Conservation (phyloP, 64 coral and sea anemone species). For the Stylophora pistillata region DNA sequence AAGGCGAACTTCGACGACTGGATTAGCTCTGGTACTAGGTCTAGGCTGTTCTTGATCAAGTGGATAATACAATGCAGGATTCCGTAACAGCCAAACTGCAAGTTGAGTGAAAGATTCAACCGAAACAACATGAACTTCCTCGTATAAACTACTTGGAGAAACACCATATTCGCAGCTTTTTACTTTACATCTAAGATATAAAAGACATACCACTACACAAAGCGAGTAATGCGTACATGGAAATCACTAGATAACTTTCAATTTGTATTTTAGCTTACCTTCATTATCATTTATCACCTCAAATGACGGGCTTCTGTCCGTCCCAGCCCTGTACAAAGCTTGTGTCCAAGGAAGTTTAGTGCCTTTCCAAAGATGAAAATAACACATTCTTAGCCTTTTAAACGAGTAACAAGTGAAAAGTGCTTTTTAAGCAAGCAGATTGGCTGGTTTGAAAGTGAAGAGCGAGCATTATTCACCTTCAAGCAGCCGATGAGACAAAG, state of each 20-base stretch:
- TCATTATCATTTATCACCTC: neutral
- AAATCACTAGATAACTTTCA: no score
- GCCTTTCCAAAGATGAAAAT: neutral
- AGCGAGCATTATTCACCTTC: no score
- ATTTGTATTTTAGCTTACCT: neutral
- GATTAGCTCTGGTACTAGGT: neutral
- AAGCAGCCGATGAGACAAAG: no score
- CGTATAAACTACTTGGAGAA: no score
- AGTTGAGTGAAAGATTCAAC: neutral
- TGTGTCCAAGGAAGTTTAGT: neutral
- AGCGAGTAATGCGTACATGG: no score
- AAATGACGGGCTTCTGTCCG: neutral
- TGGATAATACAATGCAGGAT: neutral
- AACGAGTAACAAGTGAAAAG: no score
- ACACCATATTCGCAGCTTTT: no score
- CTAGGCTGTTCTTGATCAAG: neutral
- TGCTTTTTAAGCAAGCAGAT: no score
- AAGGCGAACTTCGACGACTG: neutral
- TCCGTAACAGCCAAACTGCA: neutral
- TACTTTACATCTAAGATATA: no score
- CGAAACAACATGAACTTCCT: no score
- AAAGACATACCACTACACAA: no score
- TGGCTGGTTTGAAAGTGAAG: no score
- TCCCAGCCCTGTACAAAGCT: conserved; percentile 2
- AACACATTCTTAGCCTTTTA: neutral